These are phyloP conservation scores for Lordiphosa clarofinis DNA, from an alignment of 1,140 invertebrate genomes.

Conservation along the genomic window DNA sequence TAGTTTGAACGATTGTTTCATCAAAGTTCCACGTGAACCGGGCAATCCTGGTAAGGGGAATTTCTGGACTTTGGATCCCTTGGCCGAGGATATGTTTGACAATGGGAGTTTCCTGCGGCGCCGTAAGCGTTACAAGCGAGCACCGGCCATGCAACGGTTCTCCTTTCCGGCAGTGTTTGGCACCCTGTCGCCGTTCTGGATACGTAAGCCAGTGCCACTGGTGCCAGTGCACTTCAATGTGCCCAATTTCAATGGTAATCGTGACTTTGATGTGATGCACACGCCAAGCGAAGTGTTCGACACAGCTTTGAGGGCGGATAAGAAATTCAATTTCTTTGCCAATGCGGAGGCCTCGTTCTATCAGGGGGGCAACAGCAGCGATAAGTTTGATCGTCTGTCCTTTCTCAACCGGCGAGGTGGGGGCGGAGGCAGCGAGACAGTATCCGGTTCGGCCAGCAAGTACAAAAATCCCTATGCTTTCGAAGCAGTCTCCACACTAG, in stretches of 20 bases:
- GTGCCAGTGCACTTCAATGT: constrained; percentile 79
- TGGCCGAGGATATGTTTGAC: constrained; percentile 99
- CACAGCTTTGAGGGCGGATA: constrained; percentile 58
- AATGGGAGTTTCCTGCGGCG: constrained; percentile 98
- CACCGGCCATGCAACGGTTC: constrained; percentile 81
- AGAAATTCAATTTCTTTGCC: constrained; percentile 78
- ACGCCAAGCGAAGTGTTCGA: constrained; percentile 68
- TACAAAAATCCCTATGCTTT: constrained; percentile 70
- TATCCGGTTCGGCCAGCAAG: constrained; percentile 40
- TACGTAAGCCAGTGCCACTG: constrained; percentile 81
- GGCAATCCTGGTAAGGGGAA: constrained; percentile 99
- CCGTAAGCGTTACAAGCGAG: constrained; percentile 96
- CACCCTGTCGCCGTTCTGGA: constrained; percentile 79
- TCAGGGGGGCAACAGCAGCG: constrained; percentile 47
- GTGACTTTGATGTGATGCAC: constrained; percentile 75
- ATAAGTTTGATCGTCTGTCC: constrained; percentile 66
- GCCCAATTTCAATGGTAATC: constrained; percentile 66
- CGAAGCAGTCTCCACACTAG: constrained; percentile 24
- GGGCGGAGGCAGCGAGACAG: constrained; percentile 15
- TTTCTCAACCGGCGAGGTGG: constrained; percentile 54
- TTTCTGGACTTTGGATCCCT: constrained; percentile 98
- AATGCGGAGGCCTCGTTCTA: constrained; percentile 69
- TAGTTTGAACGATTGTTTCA: constrained; percentile 98
- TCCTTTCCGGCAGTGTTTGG: constrained; percentile 79
- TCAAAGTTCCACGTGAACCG: constrained; percentile 98